Evolutionary conservation across 1,140 invertebrate genomes (phyloP), one percentile per base, ranked within the genome.

Genomic region (Wiebesia pumilae): DNA sequence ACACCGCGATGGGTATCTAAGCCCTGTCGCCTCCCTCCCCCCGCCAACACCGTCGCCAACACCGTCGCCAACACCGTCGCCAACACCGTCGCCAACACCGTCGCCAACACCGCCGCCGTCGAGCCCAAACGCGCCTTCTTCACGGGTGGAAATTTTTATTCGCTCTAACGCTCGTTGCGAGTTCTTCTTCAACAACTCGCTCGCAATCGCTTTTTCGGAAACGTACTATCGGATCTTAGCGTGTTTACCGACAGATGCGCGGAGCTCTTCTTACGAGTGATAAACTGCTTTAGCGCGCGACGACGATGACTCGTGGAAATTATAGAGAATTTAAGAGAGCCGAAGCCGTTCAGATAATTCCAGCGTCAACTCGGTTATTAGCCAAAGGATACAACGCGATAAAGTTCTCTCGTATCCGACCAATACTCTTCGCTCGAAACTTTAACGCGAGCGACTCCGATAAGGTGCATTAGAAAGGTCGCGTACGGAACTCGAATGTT

Each of bases 301-400:
- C 0, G 19, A 75, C 16, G 77, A 54, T 79, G 77, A 79, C 51
- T 79, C 21, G 73, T 71, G 27, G 21, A 75, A 75, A 43, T 75
- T 75, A 75, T 75, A 79, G 35, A n/a, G 58, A 33, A 33, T 51
- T 54, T n/a, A n/a, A n/a, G 3, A 75, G 38, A n/a, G 38, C 35
- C 14, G 4, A 27, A 33, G 9, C 21, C 71, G 24, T 12, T 43
- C 24, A 2, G 24, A 33, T 43, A 75, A 40, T 43, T 12, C 27
- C n/a, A 40, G 43, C 43, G 43, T 27, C 38, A 3, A 4, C 71
- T 43, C 16, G 19, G 24, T 75, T 43, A 43, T 75, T 75, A 43
- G 24, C 24, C 19, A 43, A n/a, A 75, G 71, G 40, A 75, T 43
- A 35, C 40, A 12, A 43, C 71, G 21, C 14, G 38, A 24, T 24